Evolutionary conservation across 35 echinoderm and acorn worm genomes (phyloP).

Genomic region (Nesometra sesokonis): DNA sequence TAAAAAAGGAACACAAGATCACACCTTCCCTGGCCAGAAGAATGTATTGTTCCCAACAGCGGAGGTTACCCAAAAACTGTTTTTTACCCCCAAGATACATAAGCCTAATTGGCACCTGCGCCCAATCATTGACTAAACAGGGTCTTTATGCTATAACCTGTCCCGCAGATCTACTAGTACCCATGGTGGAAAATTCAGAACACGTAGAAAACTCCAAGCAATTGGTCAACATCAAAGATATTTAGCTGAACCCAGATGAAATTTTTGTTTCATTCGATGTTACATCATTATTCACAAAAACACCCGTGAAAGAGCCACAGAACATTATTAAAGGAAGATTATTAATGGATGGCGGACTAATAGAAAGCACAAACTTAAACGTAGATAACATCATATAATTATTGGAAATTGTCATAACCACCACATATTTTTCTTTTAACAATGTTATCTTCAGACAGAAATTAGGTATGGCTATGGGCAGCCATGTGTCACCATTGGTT

Average conservation of each 20-base stretch:
- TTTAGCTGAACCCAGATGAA: conserved; percentile 2
- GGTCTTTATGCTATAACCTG: conserved; percentile 14
- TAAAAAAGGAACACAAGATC: background rate
- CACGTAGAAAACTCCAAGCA: conserved; percentile 29
- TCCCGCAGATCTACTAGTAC: conserved; percentile 19
- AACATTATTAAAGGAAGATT: background rate
- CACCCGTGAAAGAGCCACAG: background rate
- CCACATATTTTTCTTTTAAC: conserved; percentile 10
- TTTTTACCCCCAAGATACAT: no score
- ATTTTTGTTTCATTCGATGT: conserved; percentile 21
- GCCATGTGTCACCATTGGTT: conserved; percentile 7
- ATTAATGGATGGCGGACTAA: background rate
- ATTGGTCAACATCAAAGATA: conserved; percentile 4
- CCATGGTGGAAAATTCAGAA: conserved; percentile 16
- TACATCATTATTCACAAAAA: conserved; percentile 12
- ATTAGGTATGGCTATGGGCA: conserved; percentile 8
- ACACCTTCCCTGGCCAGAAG: no score
- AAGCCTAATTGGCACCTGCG: no score
- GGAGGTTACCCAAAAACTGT: no score
- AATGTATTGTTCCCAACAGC: no score
- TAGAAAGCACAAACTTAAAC: background rate
- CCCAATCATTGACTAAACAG: conserved; percentile 3
- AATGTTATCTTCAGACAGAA: background rate
- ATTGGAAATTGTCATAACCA: conserved; percentile 1
- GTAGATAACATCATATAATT: conserved; percentile 12